These are phyloP conservation scores for Lutraria rhynchaena DNA, from an alignment of 1,140 invertebrate species.

Conservation along the genomic window DNA sequence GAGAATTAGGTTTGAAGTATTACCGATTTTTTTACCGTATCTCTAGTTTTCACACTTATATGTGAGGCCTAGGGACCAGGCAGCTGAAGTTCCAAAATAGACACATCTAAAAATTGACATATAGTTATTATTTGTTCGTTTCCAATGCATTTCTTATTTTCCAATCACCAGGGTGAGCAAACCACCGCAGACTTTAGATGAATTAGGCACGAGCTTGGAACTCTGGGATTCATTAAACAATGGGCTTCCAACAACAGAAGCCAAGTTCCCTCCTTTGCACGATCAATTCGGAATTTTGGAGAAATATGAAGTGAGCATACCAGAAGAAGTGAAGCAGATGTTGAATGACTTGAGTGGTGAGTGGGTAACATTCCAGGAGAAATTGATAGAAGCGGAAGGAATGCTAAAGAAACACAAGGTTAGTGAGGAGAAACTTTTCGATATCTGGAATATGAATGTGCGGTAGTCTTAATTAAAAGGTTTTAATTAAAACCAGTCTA, in stretches of 20 bases:
- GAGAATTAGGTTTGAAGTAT: too few relatives aligned
- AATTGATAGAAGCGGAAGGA: slow-evolving; percentile 86
- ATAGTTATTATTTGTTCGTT: not conserved
- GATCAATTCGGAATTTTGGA: slow-evolving; percentile 88
- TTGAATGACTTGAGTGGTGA: slow-evolving; percentile 85
- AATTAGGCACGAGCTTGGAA: slow-evolving; percentile 82
- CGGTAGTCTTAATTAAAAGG: too few relatives aligned
- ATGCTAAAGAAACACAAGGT: slow-evolving; percentile 88
- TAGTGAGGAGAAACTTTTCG: too few relatives aligned
- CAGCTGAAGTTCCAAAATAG: too few relatives aligned
- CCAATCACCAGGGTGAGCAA: slow-evolving; percentile 74
- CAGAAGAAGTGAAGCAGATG: slow-evolving; percentile 83
- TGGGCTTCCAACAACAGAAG: slow-evolving; percentile 86
- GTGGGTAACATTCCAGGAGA: slow-evolving; percentile 87
- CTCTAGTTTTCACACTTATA: too few relatives aligned
- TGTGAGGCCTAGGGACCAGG: too few relatives aligned
- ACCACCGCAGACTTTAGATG: slow-evolving; percentile 82
- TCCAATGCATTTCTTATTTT: not conserved
- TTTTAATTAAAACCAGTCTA: too few relatives aligned
- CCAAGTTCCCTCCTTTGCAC: slow-evolving; percentile 87
- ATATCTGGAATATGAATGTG: too few relatives aligned
- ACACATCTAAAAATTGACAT: not conserved
- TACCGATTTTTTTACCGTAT: too few relatives aligned
- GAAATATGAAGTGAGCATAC: slow-evolving; percentile 85
- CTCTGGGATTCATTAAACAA: slow-evolving; percentile 86